phyloP scores from a whole-genome alignment of 2,113 vertebrate species.

The Andinoacara biseriatus region DNA sequence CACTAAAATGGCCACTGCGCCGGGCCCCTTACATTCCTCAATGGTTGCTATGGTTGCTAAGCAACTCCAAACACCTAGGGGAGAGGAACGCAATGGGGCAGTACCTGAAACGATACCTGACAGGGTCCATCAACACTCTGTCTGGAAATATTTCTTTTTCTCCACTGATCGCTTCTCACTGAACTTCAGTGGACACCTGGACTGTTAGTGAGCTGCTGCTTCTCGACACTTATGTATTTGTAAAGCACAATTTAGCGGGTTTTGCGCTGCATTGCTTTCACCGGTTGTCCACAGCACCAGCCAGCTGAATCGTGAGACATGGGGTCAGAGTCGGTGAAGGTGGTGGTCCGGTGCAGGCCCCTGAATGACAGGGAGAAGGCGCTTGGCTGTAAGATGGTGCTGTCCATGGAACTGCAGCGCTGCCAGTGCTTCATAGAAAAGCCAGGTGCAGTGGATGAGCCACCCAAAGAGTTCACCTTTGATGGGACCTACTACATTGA shows the following conservation, averaged over 20 bases:
- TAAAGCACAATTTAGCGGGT: background rate
- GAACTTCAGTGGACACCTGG: background rate
- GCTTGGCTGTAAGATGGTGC: conserved; percentile 77
- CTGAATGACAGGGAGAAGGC: conserved; percentile 83
- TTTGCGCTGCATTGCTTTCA: background rate
- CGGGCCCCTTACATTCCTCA: background rate
- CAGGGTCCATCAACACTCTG: background rate
- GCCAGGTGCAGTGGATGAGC: conserved; percentile 73
- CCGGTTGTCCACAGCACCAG: background rate
- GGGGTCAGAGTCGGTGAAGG: conserved; percentile 86
- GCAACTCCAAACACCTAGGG: conserved; percentile 76
- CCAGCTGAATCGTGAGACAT: conserved; percentile 52
- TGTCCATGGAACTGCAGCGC: conserved; percentile 76
- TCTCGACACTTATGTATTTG: background rate
- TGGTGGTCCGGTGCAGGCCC: conserved; percentile 86
- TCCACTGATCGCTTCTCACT: background rate
- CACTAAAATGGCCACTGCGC: conserved; percentile 34
- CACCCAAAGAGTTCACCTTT: conserved; percentile 90
- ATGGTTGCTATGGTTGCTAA: conserved; percentile 70
- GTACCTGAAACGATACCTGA: background rate
- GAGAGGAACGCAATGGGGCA: background rate
- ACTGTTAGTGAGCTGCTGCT: background rate
- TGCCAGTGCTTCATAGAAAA: conserved; percentile 87
- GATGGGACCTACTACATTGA: conserved; percentile 84
- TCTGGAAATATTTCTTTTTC: background rate